A percentile compares a stretch with the other conserved stretches of the same genome.
Conservation (phyloP, 2,113 vertebrate species). For the Rutilus rutilus region DNA sequence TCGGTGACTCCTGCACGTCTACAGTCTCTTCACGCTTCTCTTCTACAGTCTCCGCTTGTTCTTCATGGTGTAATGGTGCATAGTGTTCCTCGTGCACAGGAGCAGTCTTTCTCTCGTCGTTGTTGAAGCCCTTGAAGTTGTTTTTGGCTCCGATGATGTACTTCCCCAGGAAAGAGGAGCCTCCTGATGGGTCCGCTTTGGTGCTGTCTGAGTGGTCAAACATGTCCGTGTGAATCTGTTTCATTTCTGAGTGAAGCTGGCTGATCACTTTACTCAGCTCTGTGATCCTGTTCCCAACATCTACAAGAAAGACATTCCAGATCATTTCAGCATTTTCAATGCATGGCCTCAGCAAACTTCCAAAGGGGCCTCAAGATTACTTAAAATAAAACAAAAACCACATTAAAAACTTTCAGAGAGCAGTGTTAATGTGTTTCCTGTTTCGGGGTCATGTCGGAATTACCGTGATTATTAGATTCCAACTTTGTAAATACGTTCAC, state of each 20-base stretch:
- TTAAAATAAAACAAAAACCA: too few relatives aligned
- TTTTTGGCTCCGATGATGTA: conserved; percentile 84
- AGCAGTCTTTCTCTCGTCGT: conserved; percentile 29
- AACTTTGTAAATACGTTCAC: too few relatives aligned
- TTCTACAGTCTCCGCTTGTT: neutral
- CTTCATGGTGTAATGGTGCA: conserved; percentile 57
- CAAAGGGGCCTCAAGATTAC: too few relatives aligned
- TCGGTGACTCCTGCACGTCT: neutral
- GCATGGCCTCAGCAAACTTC: too few relatives aligned
- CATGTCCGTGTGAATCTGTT: conserved; percentile 69
- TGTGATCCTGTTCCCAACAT: conserved; percentile 87
- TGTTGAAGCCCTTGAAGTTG: conserved; percentile 81
- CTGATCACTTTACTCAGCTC: conserved; percentile 82
- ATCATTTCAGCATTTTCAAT: neutral
- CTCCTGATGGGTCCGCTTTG: neutral
- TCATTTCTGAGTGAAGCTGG: conserved; percentile 80
- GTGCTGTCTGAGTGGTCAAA: conserved; percentile 46
- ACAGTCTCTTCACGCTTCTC: neutral
- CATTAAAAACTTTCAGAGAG: too few relatives aligned
- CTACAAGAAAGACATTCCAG: conserved; percentile 59
- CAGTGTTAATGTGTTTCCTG: too few relatives aligned
- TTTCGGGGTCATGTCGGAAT: too few relatives aligned
- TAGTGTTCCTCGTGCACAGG: conserved; percentile 59
- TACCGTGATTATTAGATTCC: too few relatives aligned
- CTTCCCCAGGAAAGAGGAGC: conserved; percentile 79